Conservation (phyloP, 2,888 invertebrate genomes). For the Dryobota labecula region DNA sequence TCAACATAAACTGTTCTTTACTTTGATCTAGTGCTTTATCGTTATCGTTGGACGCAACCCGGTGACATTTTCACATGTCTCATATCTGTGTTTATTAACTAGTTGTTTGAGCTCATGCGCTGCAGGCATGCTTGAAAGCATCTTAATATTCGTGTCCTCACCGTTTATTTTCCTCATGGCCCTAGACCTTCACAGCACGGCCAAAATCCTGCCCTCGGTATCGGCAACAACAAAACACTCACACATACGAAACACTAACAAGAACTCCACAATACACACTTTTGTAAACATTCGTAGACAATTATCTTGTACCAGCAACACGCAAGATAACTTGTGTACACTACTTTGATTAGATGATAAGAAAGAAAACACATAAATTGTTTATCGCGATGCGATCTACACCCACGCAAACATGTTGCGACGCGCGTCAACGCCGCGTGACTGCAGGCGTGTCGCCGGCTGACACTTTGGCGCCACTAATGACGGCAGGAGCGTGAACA, state of each 20-base stretch:
- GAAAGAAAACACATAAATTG: conserved; percentile 83
- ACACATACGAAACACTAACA: conserved; percentile 82
- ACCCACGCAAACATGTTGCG: conserved; percentile 87
- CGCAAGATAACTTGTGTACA: conserved; percentile 72
- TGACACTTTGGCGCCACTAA: conserved; percentile 85
- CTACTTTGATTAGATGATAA: conserved; percentile 81
- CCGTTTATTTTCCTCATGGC: conserved; percentile 90
- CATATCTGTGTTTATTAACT: conserved; percentile 73
- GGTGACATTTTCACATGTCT: conserved; percentile 73
- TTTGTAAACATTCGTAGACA: conserved; percentile 70
- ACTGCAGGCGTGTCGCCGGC: conserved; percentile 88
- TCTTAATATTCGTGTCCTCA: conserved; percentile 72
- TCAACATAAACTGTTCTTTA: conserved; percentile 30
- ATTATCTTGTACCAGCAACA: conserved; percentile 68
- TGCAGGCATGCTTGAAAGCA: conserved; percentile 61
- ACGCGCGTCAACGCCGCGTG: conserved; percentile 90
- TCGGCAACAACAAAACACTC: conserved; percentile 87
- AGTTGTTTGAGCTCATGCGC: conserved; percentile 52
- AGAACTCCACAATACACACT: conserved; percentile 79
- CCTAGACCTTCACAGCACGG: conserved; percentile 86
- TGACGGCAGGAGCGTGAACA: conserved; percentile 73
- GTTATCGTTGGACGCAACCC: conserved; percentile 74
- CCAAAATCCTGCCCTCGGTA: conserved; percentile 85
- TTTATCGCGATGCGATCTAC: conserved; percentile 87
- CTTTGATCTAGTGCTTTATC: conserved; percentile 65